Evolutionary conservation across 1,140 invertebrate species (phyloP).

Genomic region (Neodiprion virginianus): DNA sequence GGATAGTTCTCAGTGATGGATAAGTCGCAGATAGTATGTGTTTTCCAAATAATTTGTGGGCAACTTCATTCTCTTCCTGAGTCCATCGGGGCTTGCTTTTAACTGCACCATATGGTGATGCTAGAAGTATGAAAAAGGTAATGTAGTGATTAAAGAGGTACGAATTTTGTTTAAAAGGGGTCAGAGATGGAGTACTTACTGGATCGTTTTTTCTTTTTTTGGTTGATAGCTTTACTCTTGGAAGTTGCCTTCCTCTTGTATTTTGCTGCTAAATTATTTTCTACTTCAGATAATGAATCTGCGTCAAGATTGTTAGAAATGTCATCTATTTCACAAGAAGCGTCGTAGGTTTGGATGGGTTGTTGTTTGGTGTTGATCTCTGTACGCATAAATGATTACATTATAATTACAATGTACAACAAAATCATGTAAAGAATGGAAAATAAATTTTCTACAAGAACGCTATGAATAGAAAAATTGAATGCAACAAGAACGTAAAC

Average conservation of each 20-base stretch:
- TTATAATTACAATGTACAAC: no score
- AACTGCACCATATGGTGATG: neutral
- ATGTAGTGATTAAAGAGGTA: neutral
- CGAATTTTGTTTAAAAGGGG: neutral
- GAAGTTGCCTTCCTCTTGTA: neutral
- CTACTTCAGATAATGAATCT: neutral
- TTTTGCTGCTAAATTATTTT: neutral
- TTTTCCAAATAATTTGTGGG: conserved; percentile 7
- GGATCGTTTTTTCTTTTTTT: neutral
- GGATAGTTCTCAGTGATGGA: neutral
- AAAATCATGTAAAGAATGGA: no score
- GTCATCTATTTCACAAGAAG: conserved; percentile 3
- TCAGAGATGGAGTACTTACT: neutral
- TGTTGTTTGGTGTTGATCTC: neutral
- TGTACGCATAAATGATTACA: neutral
- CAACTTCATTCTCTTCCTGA: neutral
- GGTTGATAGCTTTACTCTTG: neutral
- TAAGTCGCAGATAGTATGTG: neutral
- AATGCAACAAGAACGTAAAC: neutral
- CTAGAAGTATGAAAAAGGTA: neutral
- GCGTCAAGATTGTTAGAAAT: neutral
- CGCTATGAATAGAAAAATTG: neutral
- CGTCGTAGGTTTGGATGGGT: neutral
- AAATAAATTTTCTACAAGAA: neutral
- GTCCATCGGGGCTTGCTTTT: neutral